Evolutionary conservation across 2,888 invertebrate species (phyloP).

Genomic region (Apamea sordens): DNA sequence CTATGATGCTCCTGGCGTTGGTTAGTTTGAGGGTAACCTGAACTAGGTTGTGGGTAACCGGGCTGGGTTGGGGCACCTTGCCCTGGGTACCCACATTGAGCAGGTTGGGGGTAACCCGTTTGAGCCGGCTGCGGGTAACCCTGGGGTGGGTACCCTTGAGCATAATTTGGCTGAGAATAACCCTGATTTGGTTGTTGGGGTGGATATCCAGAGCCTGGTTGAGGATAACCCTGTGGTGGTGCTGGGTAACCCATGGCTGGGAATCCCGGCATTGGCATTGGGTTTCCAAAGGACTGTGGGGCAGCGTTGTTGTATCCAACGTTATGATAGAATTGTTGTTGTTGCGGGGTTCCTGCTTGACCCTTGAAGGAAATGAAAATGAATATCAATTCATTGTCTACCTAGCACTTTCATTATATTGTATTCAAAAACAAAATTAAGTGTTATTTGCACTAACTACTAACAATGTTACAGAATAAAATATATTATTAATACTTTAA

Average conservation of each 20-base stretch:
- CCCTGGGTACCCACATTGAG: conserved; percentile 71
- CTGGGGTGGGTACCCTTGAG: conserved; percentile 70
- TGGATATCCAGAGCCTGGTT: conserved; percentile 71
- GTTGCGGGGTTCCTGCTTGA: conserved; percentile 89
- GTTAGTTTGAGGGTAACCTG: conserved; percentile 73
- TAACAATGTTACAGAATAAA: not conserved
- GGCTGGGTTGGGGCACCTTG: conserved; percentile 65
- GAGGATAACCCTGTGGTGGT: conserved; percentile 73
- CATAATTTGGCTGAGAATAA: conserved; percentile 70
- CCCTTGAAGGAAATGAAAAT: conserved; percentile 88
- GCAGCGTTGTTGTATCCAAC: conserved; percentile 87
- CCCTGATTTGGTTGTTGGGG: conserved; percentile 73
- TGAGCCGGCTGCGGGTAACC: conserved; percentile 69
- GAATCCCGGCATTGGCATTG: conserved; percentile 86
- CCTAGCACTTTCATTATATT: not conserved
- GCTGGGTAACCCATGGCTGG: conserved; percentile 85
- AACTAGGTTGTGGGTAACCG: conserved; percentile 69
- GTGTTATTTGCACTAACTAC: not conserved
- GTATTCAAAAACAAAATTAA: not conserved
- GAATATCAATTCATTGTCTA: conserved; percentile 68
- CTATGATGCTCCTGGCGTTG: conserved; percentile 77
- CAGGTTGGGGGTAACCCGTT: conserved; percentile 71
- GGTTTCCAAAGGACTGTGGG: conserved; percentile 88
- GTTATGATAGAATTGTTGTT: conserved; percentile 84
- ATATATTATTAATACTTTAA: not conserved